A percentile compares a stretch with the other conserved stretches of the same genome.
These are phyloP conservation scores for Ashinkailepas kermadecensis DNA, from an alignment of 2,888 invertebrate genomes.

Conservation along the genomic window DNA sequence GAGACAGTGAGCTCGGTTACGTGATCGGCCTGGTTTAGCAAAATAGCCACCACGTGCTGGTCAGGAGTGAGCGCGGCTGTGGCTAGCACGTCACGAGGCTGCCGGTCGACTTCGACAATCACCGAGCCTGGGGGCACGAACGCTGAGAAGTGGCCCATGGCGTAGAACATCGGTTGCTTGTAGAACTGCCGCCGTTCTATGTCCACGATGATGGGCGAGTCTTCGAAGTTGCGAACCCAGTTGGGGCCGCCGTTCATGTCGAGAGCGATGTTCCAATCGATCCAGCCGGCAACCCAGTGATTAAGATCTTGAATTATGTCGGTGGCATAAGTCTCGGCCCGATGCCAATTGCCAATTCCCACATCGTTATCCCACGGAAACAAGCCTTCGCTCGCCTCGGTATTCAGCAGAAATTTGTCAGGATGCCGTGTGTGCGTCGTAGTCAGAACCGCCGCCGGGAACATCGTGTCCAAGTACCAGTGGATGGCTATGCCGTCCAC, in stretches of 20 bases:
- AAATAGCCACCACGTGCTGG: not conserved
- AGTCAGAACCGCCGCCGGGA: too few species aligned
- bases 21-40: not conserved
- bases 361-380: conserved; percentile 37
- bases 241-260: conserved; percentile 48
- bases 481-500: conserved; percentile 50
- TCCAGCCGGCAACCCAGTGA: conserved; percentile 49
- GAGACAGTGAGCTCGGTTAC: not conserved
- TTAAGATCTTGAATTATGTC: conserved; percentile 49
- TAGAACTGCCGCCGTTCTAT: too few species aligned
- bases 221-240: conserved; percentile 49
- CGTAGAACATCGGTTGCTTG: conserved; percentile 53
- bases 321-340: conserved; percentile 47
- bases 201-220: conserved; percentile 50
- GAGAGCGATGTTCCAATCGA: conserved; percentile 51
- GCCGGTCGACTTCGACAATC: conserved; percentile 25
- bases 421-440: conserved; percentile 43
- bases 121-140: conserved; percentile 37
- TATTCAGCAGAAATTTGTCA: conserved; percentile 48
- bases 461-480: too few species aligned
- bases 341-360: conserved; percentile 48
- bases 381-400: conserved; percentile 47
- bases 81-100: not conserved
- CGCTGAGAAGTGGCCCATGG: conserved; percentile 48
- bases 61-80: not conserved